Percentiles rank a stretch among this genome's conserved stretches.
phyloP scores from a whole-genome alignment of 2,888 invertebrate genomes.

The Agrochola litura region DNA sequence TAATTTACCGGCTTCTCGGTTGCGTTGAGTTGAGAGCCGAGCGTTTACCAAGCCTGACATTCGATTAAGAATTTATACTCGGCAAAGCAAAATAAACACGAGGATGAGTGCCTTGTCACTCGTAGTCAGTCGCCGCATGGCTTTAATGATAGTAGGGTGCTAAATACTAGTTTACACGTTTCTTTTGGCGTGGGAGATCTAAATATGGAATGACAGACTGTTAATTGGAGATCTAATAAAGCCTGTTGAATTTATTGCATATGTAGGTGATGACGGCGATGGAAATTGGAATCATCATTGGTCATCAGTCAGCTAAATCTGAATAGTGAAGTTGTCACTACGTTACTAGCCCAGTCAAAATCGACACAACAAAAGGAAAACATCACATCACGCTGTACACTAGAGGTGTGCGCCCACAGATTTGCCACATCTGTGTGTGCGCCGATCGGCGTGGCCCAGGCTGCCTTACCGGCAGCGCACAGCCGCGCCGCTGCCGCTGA shows the following conservation, averaged over 20 bases:
- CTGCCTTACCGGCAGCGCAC: too few relatives aligned
- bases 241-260: not conserved
- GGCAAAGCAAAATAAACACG: constrained; percentile 47
- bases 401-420: too few relatives aligned
- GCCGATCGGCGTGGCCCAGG: too few relatives aligned
- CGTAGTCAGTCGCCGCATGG: constrained; percentile 9
- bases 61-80: constrained; percentile 53
- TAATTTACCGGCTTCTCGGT: constrained; percentile 42
- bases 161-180: constrained; percentile 8
- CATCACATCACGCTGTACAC: too few relatives aligned
- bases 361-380: too few relatives aligned
- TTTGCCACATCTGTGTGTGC: too few relatives aligned
- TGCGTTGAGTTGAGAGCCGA: constrained; percentile 38
- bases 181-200: constrained; percentile 3
- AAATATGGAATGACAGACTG: not conserved
- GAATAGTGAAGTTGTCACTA: too few relatives aligned
- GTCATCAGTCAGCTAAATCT: not conserved
- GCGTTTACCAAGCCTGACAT: constrained; percentile 46
- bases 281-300: not conserved
- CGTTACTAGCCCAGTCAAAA: too few relatives aligned
- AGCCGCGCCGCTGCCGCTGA: too few relatives aligned
- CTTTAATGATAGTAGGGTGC: constrained; percentile 12
- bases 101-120: constrained; percentile 18
- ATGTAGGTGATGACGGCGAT: not conserved
- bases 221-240: not conserved